phyloP scores from a whole-genome alignment of 2,797 vertebrate species.

The Rachycentron canadum region DNA sequence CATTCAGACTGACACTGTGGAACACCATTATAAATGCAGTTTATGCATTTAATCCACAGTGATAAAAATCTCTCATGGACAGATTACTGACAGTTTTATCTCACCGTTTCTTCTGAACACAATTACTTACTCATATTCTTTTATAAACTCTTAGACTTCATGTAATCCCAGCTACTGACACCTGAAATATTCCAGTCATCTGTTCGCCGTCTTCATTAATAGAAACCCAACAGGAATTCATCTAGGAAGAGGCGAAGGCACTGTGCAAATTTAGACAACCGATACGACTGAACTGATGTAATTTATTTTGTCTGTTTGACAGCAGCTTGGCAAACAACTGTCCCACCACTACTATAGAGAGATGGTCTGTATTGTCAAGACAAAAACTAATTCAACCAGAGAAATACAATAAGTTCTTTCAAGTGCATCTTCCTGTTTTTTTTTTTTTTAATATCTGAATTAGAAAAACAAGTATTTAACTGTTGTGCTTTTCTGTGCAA shows the following conservation, averaged over 20 bases:
- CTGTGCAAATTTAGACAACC: conserved; percentile 43
- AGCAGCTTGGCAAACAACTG: conserved; percentile 52
- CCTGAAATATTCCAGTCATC: not conserved
- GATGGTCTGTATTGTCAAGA: conserved; percentile 25
- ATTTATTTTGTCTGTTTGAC: conserved; percentile 54
- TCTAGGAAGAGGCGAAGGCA: not conserved
- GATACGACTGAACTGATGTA: conserved; percentile 26
- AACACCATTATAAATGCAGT: not conserved
- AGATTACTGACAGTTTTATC: not conserved
- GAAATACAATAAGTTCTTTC: conserved; percentile 45
- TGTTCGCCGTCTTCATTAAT: conserved; percentile 22
- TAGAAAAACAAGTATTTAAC: conserved; percentile 14
- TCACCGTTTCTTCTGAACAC: not conserved
- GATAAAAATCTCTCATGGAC: not conserved
- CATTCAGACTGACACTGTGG: conserved; percentile 3
- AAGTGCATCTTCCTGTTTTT: not conserved
- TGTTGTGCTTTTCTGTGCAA: not conserved
- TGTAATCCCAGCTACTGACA: conserved; percentile 10
- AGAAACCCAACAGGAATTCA: conserved; percentile 12
- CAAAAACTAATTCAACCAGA: conserved; percentile 13
- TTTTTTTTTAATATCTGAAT: conserved; percentile 1
- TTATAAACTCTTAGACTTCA: not conserved
- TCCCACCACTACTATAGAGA: conserved; percentile 15
- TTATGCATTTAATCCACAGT: not conserved
- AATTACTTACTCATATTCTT: not conserved